These are phyloP conservation scores for Barbus barbus DNA, from an alignment of 2,113 vertebrate species.

Conservation along the genomic window DNA sequence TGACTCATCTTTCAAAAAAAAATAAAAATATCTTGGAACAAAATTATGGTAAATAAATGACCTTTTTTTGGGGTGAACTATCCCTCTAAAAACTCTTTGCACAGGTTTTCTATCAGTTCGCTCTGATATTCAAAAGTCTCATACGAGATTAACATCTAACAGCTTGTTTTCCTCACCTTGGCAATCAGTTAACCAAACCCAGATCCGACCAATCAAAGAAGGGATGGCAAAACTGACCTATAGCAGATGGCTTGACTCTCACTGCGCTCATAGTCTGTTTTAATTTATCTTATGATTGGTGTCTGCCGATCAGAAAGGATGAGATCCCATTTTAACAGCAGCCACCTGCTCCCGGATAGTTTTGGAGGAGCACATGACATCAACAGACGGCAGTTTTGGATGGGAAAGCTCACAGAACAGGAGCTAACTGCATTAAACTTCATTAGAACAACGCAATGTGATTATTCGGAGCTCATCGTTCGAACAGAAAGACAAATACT, in stretches of 20 bases:
- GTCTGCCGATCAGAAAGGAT: not conserved
- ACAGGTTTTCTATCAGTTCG: too few relatives aligned
- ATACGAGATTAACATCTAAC: not conserved
- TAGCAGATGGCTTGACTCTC: slow-evolving; percentile 9
- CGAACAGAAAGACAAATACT: slow-evolving; percentile 22
- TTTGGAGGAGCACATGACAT: not conserved
- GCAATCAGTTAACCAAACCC: not conserved
- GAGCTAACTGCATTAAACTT: slow-evolving; percentile 35
- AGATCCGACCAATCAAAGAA: not conserved
- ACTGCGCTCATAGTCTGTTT: not conserved
- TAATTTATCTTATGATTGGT: slow-evolving; percentile 24
- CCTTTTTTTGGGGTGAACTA: too few relatives aligned
- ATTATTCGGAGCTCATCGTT: slow-evolving; percentile 16
- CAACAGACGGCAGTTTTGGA: slow-evolving; percentile 15
- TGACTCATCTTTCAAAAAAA: too few relatives aligned
- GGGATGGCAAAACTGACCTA: not conserved
- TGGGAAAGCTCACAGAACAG: not conserved
- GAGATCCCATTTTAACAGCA: slow-evolving; percentile 6
- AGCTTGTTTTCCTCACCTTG: not conserved
- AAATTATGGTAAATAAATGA: too few relatives aligned
- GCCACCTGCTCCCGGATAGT: slow-evolving; percentile 18
- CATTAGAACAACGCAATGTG: slow-evolving; percentile 44
- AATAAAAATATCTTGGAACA: too few relatives aligned
- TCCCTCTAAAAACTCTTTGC: too few relatives aligned
- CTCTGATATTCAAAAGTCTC: too few relatives aligned